Base-by-base conservation (phyloP, 2,113 vertebrate species). In the Ophthalmolycus amberensis region DNA sequence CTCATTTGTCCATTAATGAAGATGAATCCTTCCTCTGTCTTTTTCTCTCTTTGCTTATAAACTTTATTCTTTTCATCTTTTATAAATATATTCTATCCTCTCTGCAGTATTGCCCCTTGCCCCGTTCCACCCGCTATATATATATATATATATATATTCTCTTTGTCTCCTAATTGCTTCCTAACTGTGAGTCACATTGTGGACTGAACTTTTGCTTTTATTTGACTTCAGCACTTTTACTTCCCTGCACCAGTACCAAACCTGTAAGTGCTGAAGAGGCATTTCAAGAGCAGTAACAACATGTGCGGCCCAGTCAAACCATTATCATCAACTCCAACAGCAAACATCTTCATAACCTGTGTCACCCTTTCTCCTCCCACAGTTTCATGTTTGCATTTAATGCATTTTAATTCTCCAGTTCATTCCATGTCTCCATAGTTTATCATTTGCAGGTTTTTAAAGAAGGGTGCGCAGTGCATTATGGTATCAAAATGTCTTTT, bases 1-100 rank as follows among this genome's bases (percentile, higher is more conserved):
- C 90, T 95, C 92, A 93, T 94, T 90, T 88, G 76, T 93, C 94
- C 90, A 92, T 79, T 91, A 90, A 90, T 88, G 88, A 86, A 88
- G 85, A 92, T 89, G 77, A 86, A 91, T 82, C 29, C 27, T 74
- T 48, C 42, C 62, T 83, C 59, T 72, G 34, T 84, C 15, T 75
- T 48, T 71, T 77, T 71, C 38, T 84, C 69, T 69, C 52, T 71
- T 29, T 62, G 37, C 16, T 63, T 67, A 62, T 86, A 80, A 80
- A 78, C 72, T 80, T 38, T 77, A 29, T 77, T 80, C 25, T 50
- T 82, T 83, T 85, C 25, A 50, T 79, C 63, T 75, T 71, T 73
- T 83, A 88, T 82, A 87, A 91, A 90, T 92, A 89, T 82, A 48
- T 73, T 82, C 78, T 27, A 29, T 81, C 65, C 38, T 79, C 79